Evolutionary conservation across 2,797 vertebrate genomes (phyloP), one percentile per base, ranked within the genome.

Genomic region (Serranus cabrilla): DNA sequence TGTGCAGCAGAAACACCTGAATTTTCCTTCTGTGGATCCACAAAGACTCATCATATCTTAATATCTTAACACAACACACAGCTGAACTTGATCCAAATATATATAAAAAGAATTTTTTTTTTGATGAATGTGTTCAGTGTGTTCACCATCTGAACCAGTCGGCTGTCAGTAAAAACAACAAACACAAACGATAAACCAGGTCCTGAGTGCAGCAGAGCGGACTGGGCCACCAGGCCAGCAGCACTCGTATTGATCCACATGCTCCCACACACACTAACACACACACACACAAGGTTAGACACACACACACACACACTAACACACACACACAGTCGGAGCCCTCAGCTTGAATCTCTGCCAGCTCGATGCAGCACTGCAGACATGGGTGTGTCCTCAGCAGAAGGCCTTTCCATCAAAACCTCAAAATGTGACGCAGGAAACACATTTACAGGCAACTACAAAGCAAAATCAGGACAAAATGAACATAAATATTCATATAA

Each of bases 301-400:
- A 50, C 45, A 49, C 63, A 60, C 52, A 57, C 27, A 58, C 51
- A 52, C 52, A 55, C 27, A 52, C 17, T 43, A 34, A 42, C 43
- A 25, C 46, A 47, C 62, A 68, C 21, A 63, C 23, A 65, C 10
- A 65, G 71, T 40, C 64, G 23, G 37, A 80, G 60, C 50, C 47
- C 54, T 78, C 34, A 58, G 51, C 37, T 69, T 90, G 91, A 87
- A 63, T 65, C 74, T 69, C 50, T 88, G 88, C 88, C 92, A 92
- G 45, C 79, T 55, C 80, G 68, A 62, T 91, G 90, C 87, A 88
- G 89, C 84, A 89, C 77, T 88, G 85, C 87, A 88, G 88, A 81
- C 66, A 40, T 45, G 88, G 93, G 88, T 51, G 89, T 81, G 90
- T 84, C 70, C 70, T 63, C 69, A 47, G 25, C 23, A 20, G 40